phyloP scores from a whole-genome alignment of 2,888 invertebrate genomes.

The Lithophane ornitopus region DNA sequence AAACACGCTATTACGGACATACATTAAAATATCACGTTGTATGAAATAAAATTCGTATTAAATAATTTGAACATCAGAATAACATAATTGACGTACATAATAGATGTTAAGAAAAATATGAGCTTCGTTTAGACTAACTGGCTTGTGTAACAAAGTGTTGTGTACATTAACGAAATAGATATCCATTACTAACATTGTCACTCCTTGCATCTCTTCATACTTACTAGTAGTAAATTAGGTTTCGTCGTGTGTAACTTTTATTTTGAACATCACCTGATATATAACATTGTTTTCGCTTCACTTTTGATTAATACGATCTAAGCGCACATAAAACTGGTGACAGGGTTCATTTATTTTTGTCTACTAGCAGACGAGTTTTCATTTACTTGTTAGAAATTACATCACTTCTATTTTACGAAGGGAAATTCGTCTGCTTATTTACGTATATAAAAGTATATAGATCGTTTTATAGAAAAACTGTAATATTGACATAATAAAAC shows the following conservation, averaged over 20 bases:
- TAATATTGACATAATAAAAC: constrained; percentile 65
- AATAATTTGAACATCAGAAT: constrained; percentile 64
- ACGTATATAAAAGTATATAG: constrained; percentile 75
- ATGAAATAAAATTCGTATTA: constrained; percentile 43
- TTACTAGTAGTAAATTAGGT: constrained; percentile 56
- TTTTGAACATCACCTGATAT: constrained; percentile 59
- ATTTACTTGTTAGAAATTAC: constrained; percentile 74
- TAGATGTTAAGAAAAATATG: constrained; percentile 90
- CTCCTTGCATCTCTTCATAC: constrained; percentile 70
- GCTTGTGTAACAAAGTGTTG: constrained; percentile 87
- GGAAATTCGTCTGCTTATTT: constrained; percentile 82
- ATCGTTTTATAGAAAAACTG: constrained; percentile 74
- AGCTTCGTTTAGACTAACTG: constrained; percentile 90
- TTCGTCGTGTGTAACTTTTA: constrained; percentile 51
- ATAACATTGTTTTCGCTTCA: constrained; percentile 60
- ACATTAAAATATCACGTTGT: constrained; percentile 33
- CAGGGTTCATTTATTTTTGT: constrained; percentile 89
- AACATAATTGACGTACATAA: constrained; percentile 79
- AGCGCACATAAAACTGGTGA: constrained; percentile 88
- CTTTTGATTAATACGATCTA: constrained; percentile 77
- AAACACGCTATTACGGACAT: constrained; percentile 36
- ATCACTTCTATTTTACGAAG: constrained; percentile 80
- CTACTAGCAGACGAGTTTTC: constrained; percentile 82
- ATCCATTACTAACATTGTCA: constrained; percentile 71
- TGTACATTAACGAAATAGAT: constrained; percentile 82